Percentiles rank a stretch among this genome's conserved stretches.
phyloP scores from a whole-genome alignment of 2,888 invertebrate species.

The Lapara coniferarum region DNA sequence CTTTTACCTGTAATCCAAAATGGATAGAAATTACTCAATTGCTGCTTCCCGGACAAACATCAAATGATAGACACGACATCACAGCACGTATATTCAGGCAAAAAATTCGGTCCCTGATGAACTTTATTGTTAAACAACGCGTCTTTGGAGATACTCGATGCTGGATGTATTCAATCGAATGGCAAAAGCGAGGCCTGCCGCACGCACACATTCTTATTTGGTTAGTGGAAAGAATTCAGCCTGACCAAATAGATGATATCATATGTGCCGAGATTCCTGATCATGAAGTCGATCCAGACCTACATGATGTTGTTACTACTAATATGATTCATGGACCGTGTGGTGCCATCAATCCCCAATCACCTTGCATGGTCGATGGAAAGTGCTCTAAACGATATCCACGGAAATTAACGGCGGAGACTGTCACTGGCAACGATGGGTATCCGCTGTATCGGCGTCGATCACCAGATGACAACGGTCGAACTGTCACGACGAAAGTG shows the following conservation, averaged over 20 bases:
- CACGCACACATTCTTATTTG: no score
- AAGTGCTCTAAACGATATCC: constrained; percentile 35
- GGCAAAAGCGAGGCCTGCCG: no score
- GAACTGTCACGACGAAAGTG: not conserved
- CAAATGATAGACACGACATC: constrained; percentile 26
- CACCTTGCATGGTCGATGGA: constrained; percentile 56
- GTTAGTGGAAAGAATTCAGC: no score
- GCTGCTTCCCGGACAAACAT: constrained; percentile 24
- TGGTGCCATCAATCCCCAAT: constrained; percentile 43
- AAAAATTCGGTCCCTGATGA: not conserved
- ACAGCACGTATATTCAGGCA: not conserved
- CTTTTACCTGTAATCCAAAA: not conserved
- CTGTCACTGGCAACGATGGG: constrained; percentile 28
- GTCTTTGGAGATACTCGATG: no score
- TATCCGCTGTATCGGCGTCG: not conserved
- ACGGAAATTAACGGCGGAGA: constrained; percentile 27
- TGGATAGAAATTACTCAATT: not conserved
- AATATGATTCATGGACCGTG: constrained; percentile 68
- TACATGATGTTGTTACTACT: constrained; percentile 48
- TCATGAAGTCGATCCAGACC: constrained; percentile 37
- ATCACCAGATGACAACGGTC: not conserved
- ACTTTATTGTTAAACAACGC: no score
- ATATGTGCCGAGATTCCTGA: constrained; percentile 32
- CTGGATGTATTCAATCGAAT: no score
- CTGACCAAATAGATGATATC: no score